phyloP scores from a whole-genome alignment of 2,888 invertebrate genomes.

The Chorisops tibialis region DNA sequence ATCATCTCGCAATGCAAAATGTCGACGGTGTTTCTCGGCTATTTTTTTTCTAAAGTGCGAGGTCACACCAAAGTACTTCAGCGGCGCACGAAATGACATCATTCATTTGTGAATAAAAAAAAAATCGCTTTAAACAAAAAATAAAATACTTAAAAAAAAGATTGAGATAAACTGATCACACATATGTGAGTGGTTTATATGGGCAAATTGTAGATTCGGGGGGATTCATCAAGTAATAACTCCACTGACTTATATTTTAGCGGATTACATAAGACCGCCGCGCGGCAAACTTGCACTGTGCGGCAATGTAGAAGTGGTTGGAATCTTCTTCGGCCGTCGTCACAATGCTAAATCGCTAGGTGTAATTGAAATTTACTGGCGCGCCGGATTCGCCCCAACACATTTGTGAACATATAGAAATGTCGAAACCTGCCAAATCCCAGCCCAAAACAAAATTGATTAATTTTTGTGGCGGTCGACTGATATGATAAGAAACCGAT shows the following conservation, averaged over 20 bases:
- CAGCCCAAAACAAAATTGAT: slow-evolving; percentile 22
- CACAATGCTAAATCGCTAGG: too few species aligned
- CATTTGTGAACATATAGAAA: too few species aligned
- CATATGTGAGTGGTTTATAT: slow-evolving; percentile 7
- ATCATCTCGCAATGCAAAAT: too few species aligned
- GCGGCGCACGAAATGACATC: slow-evolving; percentile 20
- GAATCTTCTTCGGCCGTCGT: neutral
- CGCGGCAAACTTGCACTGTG: neutral
- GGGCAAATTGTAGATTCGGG: neutral
- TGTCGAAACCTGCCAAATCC: neutral
- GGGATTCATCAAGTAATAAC: slow-evolving; percentile 18
- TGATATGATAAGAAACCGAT: slow-evolving; percentile 12
- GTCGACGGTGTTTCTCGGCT: neutral
- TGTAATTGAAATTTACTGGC: too few species aligned
- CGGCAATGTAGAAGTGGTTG: neutral
- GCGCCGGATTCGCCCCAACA: neutral
- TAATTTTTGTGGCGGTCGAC: slow-evolving; percentile 4
- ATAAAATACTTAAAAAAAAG: slow-evolving; percentile 3
- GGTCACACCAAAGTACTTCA: too few species aligned
- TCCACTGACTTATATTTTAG: slow-evolving; percentile 22
- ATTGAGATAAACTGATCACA: slow-evolving; percentile 13
- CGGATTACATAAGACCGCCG: slow-evolving; percentile 11
- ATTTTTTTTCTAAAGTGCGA: neutral
- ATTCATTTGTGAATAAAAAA: slow-evolving; percentile 8
- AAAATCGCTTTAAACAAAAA: slow-evolving; percentile 2